Evolutionary conservation across 2,797 vertebrate genomes (phyloP).

Genomic region (Phylloscopus collybita): DNA sequence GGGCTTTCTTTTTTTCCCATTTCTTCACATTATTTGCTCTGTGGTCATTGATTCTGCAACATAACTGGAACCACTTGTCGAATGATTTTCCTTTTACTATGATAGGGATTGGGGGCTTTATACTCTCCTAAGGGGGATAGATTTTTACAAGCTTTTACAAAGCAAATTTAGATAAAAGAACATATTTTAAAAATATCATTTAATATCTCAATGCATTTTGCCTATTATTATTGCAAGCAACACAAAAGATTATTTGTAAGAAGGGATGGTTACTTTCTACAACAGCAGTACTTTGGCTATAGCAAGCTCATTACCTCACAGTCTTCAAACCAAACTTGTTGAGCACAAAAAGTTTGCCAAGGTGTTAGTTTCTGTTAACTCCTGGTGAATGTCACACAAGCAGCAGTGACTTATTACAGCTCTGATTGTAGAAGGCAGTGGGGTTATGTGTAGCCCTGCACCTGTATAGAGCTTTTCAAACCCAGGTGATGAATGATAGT

Average conservation of each 20-base stretch:
- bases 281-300: not conserved
- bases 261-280: not conserved
- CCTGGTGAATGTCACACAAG: not conserved
- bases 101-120: not conserved
- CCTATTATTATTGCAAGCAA: not conserved
- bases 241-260: not conserved
- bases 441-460: not conserved
- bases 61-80: slow-evolving; percentile 50
- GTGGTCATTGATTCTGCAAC: slow-evolving; percentile 57
- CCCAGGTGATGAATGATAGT: not conserved
- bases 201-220: not conserved
- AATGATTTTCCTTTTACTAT: not conserved
- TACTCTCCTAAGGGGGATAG: not conserved
- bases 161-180: slow-evolving; percentile 54
- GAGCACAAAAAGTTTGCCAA: not conserved
- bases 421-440: not conserved
- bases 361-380: not conserved
- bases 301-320: not conserved
- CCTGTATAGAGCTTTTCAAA: not conserved
- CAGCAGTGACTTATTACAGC: not conserved
- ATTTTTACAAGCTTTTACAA: slow-evolving; percentile 53
- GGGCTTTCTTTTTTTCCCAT: not conserved
- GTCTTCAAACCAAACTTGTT: not conserved
- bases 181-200: not conserved
- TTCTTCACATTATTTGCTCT: slow-evolving; percentile 30